Conservation (phyloP, 2,797 vertebrate species). For the Lacerta agilis region DNA sequence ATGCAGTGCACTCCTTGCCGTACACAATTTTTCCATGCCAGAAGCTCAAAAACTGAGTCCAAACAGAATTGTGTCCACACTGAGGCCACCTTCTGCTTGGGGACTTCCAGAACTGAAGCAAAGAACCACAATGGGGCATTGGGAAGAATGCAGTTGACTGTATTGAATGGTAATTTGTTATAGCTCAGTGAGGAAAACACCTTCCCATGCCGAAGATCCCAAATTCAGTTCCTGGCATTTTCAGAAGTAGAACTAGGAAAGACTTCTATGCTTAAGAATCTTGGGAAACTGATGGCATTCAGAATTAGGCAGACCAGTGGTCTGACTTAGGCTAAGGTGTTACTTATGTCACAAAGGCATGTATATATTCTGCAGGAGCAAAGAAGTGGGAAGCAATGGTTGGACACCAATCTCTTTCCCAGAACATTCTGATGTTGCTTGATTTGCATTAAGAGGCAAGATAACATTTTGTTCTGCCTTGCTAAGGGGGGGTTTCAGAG, state of each 20-base stretch:
- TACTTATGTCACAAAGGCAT: not conserved
- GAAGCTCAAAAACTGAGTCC: not conserved
- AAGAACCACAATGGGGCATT: too few species aligned
- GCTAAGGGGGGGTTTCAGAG: not conserved
- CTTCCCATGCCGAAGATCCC: not conserved
- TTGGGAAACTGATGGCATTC: too few species aligned
- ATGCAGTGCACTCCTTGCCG: not conserved
- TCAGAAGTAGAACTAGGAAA: too few species aligned
- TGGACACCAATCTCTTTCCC: not conserved
- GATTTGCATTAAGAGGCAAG: not conserved
- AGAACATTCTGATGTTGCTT: not conserved
- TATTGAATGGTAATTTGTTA: too few species aligned
- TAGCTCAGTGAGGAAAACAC: not conserved
- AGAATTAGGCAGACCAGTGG: not conserved
- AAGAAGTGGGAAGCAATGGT: not conserved
- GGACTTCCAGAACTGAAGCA: not conserved
- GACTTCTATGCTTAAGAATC: not conserved
- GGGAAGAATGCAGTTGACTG: not conserved
- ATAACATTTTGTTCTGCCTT: not conserved
- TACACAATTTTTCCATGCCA: not conserved
- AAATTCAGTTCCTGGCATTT: too few species aligned
- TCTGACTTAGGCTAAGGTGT: not conserved
- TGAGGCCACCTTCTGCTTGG: not conserved
- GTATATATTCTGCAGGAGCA: not conserved
- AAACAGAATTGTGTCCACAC: not conserved